A percentile compares a stretch with the other conserved stretches of the same genome.
Conservation (phyloP, 2,797 vertebrate species). For the Phoxinus dragarum region DNA sequence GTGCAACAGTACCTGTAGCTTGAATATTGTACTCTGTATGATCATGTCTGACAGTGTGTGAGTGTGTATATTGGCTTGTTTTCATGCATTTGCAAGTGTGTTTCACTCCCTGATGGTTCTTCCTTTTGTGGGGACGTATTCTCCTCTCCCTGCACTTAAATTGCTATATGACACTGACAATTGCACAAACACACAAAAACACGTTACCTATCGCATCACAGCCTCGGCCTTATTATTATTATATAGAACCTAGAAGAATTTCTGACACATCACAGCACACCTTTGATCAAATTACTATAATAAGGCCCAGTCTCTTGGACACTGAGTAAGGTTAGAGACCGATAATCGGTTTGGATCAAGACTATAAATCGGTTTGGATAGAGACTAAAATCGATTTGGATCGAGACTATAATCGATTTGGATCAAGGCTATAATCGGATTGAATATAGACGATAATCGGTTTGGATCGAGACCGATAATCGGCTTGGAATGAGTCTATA, state of each 20-base stretch:
- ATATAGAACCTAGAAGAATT: constrained; percentile 14
- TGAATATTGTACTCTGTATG: constrained; percentile 80
- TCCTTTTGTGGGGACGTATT: constrained; percentile 33
- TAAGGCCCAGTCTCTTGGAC: constrained; percentile 17
- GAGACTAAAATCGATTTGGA: no score
- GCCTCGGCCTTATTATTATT: constrained; percentile 28
- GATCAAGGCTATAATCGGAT: no score
- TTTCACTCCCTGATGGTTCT: constrained; percentile 27
- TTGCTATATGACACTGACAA: constrained; percentile 32
- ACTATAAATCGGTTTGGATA: no score
- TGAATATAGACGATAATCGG: no score
- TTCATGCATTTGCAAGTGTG: constrained; percentile 47
- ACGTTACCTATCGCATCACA: constrained; percentile 23
- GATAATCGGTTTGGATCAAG: neutral
- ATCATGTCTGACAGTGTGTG: constrained; percentile 65
- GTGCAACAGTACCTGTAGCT: constrained; percentile 81
- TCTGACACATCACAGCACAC: constrained; percentile 29
- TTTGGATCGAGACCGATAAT: no score
- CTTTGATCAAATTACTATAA: constrained; percentile 8
- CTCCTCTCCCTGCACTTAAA: constrained; percentile 32
- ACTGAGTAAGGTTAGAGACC: neutral
- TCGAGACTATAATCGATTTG: no score
- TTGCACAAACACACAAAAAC: constrained; percentile 33
- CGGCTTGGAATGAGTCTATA: no score
- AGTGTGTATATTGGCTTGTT: constrained; percentile 53